These are phyloP conservation scores for Achatina immaculata DNA, from an alignment of 1,140 invertebrate species.

Conservation along the genomic window DNA sequence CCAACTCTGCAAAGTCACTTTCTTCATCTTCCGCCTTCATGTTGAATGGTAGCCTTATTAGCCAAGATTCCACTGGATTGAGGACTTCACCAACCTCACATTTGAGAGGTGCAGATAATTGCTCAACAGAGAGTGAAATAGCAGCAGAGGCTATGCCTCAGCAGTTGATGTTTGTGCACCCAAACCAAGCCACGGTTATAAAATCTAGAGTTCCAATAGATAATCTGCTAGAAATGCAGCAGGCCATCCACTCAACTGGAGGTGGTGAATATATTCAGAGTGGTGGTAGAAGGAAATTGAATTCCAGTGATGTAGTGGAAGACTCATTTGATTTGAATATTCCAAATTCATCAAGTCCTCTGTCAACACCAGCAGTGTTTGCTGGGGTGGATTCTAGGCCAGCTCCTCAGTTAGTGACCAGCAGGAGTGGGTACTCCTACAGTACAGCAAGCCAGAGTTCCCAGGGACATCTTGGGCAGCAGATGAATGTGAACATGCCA, in stretches of 20 bases:
- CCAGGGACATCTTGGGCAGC: neutral
- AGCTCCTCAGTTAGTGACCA: neutral
- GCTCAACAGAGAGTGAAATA: neutral
- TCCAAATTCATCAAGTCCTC: neutral
- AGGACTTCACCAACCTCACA: neutral
- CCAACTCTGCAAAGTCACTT: neutral
- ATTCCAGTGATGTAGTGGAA: neutral
- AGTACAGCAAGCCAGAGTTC: neutral
- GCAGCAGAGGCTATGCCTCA: neutral
- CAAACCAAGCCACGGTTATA: neutral
- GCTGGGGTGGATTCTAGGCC: neutral
- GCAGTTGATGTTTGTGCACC: neutral
- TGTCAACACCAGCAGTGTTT: neutral
- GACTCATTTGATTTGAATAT: neutral
- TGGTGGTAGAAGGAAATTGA: neutral
- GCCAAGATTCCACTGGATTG: neutral
- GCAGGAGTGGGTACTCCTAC: too few species aligned
- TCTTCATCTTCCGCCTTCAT: neutral
- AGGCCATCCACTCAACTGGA: neutral
- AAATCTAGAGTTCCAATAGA: neutral
- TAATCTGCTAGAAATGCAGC: neutral
- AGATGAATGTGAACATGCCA: neutral
- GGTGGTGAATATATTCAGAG: neutral
- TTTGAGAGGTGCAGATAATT: neutral
- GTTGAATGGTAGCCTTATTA: neutral